Evolutionary conservation across 2,113 vertebrate species (phyloP), one percentile per base, ranked within the genome.

Genomic region (Speoplatyrhinus poulsoni): DNA sequence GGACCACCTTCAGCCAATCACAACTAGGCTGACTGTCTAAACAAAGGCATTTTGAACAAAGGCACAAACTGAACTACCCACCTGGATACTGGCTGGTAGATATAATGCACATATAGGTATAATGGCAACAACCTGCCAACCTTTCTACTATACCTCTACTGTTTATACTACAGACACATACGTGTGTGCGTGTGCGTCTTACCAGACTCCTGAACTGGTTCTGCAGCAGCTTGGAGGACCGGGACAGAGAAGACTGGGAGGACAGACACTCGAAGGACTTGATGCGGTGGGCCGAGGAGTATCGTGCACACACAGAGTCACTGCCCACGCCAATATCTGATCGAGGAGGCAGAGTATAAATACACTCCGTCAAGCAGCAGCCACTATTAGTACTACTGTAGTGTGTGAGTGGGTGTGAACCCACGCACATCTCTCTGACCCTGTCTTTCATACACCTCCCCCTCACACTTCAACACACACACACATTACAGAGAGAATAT

Each of bases 171-270:
- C n/a, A 16, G 52, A 54, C n/a, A 7, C n/a, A 6, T 54, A 6
- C 12, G 19, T 58, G 32, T 10, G 19, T 3, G 26, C 2, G 26
- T 65, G 6, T 8, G 1, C 2, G 64, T 85, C 95, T 95, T 89
- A 98, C 98, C 96, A 99, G 91, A 91, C 98, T 99, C 82, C 97
- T 94, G 88, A 97, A 98, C 86, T 98, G 97, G 88, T 94, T 96
- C 89, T 98, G 96, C 85, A 97, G 91, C 83, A 96, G 90, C 91
- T 96, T 98, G 84, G 98, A 98, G 82, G 95, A 93, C 79, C 96
- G 93, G 26, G 93, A 91, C 76, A 96, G 92, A 46, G 91, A 92
- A 78, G 96, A 90, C 88, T 98, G 98, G 19, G 94, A 95, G 85
- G 94, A 95, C 81, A 98, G 88, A 11, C 96, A 98, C 89, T 99